Percentiles rank a stretch among this genome's conserved stretches.
These are phyloP conservation scores for Herminia tarsipennalis DNA, from an alignment of 2,888 invertebrate genomes.

Conservation along the genomic window DNA sequence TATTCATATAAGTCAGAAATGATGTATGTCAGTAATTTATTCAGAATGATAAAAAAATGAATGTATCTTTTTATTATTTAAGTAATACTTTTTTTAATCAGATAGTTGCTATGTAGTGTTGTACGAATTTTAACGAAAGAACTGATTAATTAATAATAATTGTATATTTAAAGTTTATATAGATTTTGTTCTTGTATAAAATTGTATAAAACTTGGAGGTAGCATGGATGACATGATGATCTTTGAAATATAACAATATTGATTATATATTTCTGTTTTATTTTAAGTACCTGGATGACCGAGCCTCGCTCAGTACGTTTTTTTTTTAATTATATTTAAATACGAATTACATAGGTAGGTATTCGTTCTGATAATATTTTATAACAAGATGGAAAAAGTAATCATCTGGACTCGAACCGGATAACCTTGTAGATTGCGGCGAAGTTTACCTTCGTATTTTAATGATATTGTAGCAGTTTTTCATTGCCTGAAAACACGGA, in stretches of 20 bases:
- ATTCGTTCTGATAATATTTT: no score
- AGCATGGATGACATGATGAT: slow-evolving; percentile 41
- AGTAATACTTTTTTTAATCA: slow-evolving; percentile 24
- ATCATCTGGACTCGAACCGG: no score
- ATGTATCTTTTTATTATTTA: slow-evolving; percentile 17
- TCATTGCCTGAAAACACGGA: no score
- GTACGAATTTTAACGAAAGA: slow-evolving; percentile 54
- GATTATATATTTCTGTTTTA: slow-evolving; percentile 38
- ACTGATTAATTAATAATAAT: slow-evolving; percentile 57
- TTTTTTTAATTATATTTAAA: no score
- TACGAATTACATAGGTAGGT: no score
- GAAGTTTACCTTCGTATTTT: no score
- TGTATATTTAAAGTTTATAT: slow-evolving; percentile 41
- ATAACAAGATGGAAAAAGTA: no score
- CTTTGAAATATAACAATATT: slow-evolving; percentile 38
- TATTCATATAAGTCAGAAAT: slow-evolving; percentile 21
- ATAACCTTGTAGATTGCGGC: no score
- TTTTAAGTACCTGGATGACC: no score
- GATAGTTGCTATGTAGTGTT: slow-evolving; percentile 34
- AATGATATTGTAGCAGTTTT: no score
- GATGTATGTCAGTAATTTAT: slow-evolving; percentile 60
- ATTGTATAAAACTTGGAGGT: slow-evolving; percentile 33
- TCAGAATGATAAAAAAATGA: slow-evolving; percentile 33
- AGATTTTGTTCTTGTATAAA: slow-evolving; percentile 48
- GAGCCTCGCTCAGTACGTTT: no score